Evolutionary conservation across 2,797 vertebrate genomes (phyloP), one percentile per base, ranked within the genome.

Genomic region (Hippoglossus hippoglossus): DNA sequence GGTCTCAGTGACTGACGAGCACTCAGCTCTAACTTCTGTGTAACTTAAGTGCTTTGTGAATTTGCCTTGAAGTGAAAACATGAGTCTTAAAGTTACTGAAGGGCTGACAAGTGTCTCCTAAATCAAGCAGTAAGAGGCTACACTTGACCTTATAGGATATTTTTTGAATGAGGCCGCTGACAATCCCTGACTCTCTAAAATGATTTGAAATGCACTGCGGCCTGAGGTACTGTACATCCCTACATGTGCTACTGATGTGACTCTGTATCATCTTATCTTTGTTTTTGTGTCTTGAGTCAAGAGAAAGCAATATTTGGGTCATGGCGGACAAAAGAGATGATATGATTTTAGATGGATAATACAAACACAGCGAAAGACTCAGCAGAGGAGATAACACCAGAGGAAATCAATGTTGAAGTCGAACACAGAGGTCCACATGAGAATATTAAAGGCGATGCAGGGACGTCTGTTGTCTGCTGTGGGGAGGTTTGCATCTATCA

Each of bases 401-500:
- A 61, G 18, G 51, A 66, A 60, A 58, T 60, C 44, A 56, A 1
- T 44, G 36, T 18, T 69, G 36, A 63, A 16, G 57, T 28, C 62
- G 53, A 63, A 76, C 62, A 44, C 50, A 25, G 24, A 47, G 12
- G 15, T 22, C 7, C 26, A 50, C 1, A 9, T 25, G 28, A 53
- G 52, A 56, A 68, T 54, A 71, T 63, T 51, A 75, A 61, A 67
- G 25, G 31, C 39, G 22, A 66, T 66, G 39, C 64, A 66, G 19
- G 61, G 8, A 61, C 19, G 51, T 63, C 64, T 75, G 56, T 65
- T 79, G 54, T 79, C 55, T 63, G 41, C 28, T 49, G 58, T 59
- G 49, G 63, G 71, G 36, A 74, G 72, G 71, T 69, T 59, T 77
- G 54, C 77, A 71, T 83, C 34, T 76, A 80, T 86, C 61, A 82